phyloP scores from a whole-genome alignment of 2,113 vertebrate species.

The Austrofundulus limnaeus region DNA sequence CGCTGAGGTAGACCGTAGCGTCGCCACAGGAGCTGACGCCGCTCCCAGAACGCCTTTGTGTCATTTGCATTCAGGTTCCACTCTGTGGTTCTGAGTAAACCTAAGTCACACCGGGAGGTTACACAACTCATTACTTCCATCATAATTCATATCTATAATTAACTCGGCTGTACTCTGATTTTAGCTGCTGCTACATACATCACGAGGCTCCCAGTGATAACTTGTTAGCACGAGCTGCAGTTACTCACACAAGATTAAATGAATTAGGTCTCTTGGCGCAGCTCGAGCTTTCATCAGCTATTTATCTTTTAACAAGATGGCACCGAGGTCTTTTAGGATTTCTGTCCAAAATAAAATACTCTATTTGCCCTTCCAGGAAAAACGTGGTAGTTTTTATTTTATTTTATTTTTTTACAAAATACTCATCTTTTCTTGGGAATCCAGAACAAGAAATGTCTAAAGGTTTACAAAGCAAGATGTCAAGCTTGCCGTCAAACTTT shows the following conservation, averaged over 20 bases:
- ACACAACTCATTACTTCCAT: slow-evolving; percentile 33
- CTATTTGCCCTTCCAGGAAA: background rate
- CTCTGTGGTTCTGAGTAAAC: slow-evolving; percentile 18
- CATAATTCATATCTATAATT: slow-evolving; percentile 36
- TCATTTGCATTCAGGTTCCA: slow-evolving; percentile 47
- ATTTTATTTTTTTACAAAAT: background rate
- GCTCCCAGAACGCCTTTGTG: slow-evolving; percentile 29
- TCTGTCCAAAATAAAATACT: slow-evolving; percentile 19
- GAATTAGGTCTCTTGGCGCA: slow-evolving; percentile 22
- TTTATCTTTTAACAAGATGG: slow-evolving; percentile 39
- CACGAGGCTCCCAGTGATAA: slow-evolving; percentile 26
- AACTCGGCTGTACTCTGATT: slow-evolving; percentile 29
- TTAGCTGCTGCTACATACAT: slow-evolving; percentile 29
- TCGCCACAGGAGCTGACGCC: slow-evolving; percentile 26
- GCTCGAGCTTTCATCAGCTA: slow-evolving; percentile 30
- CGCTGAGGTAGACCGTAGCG: slow-evolving; percentile 36
- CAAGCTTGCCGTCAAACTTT: background rate
- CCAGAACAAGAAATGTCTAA: background rate
- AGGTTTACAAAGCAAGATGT: background rate
- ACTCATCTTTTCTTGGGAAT: background rate
- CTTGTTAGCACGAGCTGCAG: slow-evolving; percentile 40
- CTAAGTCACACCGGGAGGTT: slow-evolving; percentile 28
- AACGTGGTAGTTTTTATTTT: background rate
- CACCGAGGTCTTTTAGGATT: slow-evolving; percentile 27
- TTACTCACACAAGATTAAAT: slow-evolving; percentile 41